phyloP scores from a whole-genome alignment of 30 jellyfish, hydroid and myxozoan species.

The Sanderia malayensis region DNA sequence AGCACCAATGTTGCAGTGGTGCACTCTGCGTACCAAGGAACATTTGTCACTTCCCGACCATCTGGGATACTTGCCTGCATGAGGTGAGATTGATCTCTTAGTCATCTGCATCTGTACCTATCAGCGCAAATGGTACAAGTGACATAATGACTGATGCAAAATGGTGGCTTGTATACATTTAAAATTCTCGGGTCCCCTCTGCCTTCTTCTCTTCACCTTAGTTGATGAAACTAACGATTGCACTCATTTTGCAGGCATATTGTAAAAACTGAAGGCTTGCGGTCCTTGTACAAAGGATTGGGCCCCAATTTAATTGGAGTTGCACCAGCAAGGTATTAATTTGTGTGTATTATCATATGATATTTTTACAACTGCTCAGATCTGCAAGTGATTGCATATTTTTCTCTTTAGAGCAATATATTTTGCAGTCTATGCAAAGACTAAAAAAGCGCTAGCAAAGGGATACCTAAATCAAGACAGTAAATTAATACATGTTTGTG shows the following conservation, averaged over 20 bases:
- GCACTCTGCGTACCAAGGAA: conserved; percentile 22
- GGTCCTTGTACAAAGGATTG: conserved; percentile 89
- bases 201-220: neutral
- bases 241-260: conserved; percentile 91
- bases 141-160: no score
- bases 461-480: conserved; percentile 74
- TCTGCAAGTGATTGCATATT: no score
- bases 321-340: conserved; percentile 93
- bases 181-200: no score
- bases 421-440: conserved; percentile 95
- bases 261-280: conserved; percentile 87
- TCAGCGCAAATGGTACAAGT: no score
- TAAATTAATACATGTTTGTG: conserved; percentile 78
- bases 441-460: conserved; percentile 60
- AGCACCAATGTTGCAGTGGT: conserved; percentile 41
- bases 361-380: no score
- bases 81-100: no score
- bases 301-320: conserved; percentile 95
- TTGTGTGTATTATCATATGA: neutral
- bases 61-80: conserved; percentile 88
- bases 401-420: conserved; percentile 74
- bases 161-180: no score
- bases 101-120: no score
- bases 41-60: conserved; percentile 57
- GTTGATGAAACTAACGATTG: neutral